A percentile compares a stretch with the other conserved stretches of the same genome.
phyloP scores from a whole-genome alignment of 2,888 invertebrate genomes.

The Lithophane leautieri region DNA sequence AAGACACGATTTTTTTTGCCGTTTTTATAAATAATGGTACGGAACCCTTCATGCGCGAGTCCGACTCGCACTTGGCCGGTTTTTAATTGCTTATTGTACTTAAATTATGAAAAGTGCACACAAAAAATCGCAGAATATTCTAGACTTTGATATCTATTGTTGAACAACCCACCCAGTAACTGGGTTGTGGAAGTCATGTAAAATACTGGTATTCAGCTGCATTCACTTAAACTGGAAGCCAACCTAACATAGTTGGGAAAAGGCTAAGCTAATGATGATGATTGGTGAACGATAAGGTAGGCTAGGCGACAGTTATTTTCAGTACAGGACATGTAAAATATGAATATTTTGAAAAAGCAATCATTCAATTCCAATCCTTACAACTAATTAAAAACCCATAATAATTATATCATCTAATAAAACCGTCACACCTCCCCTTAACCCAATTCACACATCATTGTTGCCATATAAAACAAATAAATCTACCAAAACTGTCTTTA shows the following conservation, averaged over 20 bases:
- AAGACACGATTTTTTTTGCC: no score
- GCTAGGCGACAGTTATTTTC: neutral
- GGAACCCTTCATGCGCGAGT: no score
- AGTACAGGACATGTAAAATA: neutral
- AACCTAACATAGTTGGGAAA: no score
- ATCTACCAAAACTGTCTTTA: constrained; percentile 45
- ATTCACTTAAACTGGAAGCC: no score
- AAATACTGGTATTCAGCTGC: no score
- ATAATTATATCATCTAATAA: neutral
- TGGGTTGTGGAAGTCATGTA: no score
- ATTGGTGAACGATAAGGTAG: neutral
- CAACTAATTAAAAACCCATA: neutral
- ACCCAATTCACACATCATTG: constrained; percentile 43
- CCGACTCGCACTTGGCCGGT: no score
- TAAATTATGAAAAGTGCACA: neutral
- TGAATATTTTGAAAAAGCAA: neutral
- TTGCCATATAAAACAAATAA: constrained; percentile 48
- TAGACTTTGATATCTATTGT: no score
- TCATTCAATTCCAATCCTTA: neutral
- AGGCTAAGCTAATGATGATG: no score
- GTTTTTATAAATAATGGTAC: no score
- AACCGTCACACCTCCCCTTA: constrained; percentile 3
- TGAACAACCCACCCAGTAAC: no score
- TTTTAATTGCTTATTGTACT: neutral
- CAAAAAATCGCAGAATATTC: neutral